Base-by-base conservation (phyloP, 64 coral and sea anemone species). In the Montipora capricornis region DNA sequence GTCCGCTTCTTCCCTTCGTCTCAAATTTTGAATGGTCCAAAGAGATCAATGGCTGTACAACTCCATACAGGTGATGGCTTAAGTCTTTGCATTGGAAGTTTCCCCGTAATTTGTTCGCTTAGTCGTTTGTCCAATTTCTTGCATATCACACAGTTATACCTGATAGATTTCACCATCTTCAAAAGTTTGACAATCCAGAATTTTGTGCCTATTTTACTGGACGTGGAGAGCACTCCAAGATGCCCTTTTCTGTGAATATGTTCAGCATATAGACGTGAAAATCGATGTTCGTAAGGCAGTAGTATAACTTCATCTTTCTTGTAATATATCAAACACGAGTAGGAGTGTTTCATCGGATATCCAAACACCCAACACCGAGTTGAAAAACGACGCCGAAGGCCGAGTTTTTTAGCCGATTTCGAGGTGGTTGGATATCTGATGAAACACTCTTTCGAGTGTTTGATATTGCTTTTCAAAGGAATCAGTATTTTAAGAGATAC, bases 121-220 rank as follows among this genome's bases (percentile, higher is more conserved):
- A 58, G 55, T 71, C 52, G 62, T 77, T 91, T 91, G 14, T 81
- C 77, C 3, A 91, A 66, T 12, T 51, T 91, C 20, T 47, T 29
- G 29, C 29, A 29, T 29, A 29, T 29, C 29, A 29, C 29, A 29
- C 29, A 29, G 29, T 29, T 29, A 10, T 13, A 22, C 48, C 77
- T 84, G 51, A 92, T 92, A 16, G 80, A 84, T 76, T 92, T 92
- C 9, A 92, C 80, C 26, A 92, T n/a, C 20, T 75, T 83, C 17
- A 80, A 62, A 3, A 92, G 49, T 74, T 92, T 76, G n/a, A 83
- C 22, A 13, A 92, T 92, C 79, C 90, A 92, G 50, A 92, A 92
- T n/a, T 44, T 82, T 45, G 90, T 76, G 17, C 67, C 47, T 49
- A 92, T 92, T 47, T 92, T 92, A 19, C 84, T 73, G 11, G 67